Evolutionary conservation across 2,113 vertebrate genomes (phyloP).

Genomic region (Plotosus lineatus): DNA sequence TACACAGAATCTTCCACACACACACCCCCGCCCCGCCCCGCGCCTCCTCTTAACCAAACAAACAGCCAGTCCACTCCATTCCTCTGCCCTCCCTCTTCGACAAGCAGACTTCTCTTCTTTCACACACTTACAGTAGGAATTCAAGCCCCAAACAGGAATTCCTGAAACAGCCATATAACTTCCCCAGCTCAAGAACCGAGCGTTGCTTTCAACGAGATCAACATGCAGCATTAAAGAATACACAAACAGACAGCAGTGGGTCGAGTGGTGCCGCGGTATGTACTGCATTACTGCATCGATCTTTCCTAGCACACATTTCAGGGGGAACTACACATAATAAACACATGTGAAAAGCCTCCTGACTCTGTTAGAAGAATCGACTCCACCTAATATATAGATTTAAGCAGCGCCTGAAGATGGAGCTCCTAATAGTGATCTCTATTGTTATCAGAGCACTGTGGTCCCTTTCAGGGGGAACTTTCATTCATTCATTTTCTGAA

Average conservation of each 20-base stretch:
- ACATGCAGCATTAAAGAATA: not conserved
- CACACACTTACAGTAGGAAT: slow-evolving; percentile 19
- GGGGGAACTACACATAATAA: slow-evolving; percentile 18
- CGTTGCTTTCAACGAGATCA: not conserved
- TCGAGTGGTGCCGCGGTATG: not conserved
- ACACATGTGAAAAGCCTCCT: not conserved
- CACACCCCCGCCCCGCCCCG: too few species aligned
- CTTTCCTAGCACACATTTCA: slow-evolving; percentile 51
- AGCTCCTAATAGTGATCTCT: too few species aligned
- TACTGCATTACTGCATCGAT: slow-evolving; percentile 53
- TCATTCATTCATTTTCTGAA: too few species aligned
- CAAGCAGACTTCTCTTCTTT: slow-evolving; percentile 14
- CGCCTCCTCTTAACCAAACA: slow-evolving; percentile 5
- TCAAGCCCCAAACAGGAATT: slow-evolving; percentile 30
- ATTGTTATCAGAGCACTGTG: too few species aligned
- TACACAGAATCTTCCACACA: not conserved
- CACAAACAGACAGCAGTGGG: not conserved
- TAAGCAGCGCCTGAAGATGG: too few species aligned
- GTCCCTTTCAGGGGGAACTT: too few species aligned
- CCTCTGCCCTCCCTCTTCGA: not conserved
- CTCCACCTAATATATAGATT: too few species aligned
- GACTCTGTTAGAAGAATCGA: not conserved
- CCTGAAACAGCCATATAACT: slow-evolving; percentile 21
- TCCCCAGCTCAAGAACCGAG: not conserved
- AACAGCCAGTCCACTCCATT: slow-evolving; percentile 12